A percentile compares a stretch with the other conserved stretches of the same genome.
Evolutionary conservation across 2,113 vertebrate genomes (phyloP).

Genomic region (Salminus brasiliensis): DNA sequence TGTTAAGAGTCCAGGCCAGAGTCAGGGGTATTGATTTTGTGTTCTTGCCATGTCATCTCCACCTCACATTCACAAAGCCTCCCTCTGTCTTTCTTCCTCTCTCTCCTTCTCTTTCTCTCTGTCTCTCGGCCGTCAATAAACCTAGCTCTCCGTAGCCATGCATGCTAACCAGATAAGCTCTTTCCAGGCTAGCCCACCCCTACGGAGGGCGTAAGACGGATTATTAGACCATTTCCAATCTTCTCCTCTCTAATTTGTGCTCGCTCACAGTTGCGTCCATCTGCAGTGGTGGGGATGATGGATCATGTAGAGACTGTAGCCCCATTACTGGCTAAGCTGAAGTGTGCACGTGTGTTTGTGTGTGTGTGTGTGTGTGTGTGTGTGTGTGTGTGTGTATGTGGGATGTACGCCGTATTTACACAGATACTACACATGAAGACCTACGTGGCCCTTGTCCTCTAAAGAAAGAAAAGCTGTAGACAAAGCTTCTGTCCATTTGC

Average conservation of each 20-base stretch:
- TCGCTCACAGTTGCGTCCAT: neutral
- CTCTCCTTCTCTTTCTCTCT: neutral
- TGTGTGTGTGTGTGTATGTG: neutral
- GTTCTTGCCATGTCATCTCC: constrained; percentile 42
- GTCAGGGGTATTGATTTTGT: constrained; percentile 46
- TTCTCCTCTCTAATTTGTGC: neutral
- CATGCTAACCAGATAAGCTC: constrained; percentile 5
- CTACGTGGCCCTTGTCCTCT: neutral
- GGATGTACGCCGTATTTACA: neutral
- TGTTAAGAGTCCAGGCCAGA: constrained; percentile 40
- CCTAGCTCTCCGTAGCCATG: neutral
- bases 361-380: constrained; percentile 12
- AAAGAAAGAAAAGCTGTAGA: neutral
- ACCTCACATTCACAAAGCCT: constrained; percentile 16
- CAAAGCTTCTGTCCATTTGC: neutral
- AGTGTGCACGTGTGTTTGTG: neutral
- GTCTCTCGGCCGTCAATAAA: neutral
- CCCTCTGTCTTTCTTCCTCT: neutral
- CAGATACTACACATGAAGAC: neutral
- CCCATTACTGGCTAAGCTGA: neutral
- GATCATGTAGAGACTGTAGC: neutral
- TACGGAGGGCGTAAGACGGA: neutral
- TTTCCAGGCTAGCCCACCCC: neutral
- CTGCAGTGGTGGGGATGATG: neutral
- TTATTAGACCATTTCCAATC: neutral